Percentiles rank a stretch among this genome's conserved stretches.
Conservation (phyloP, 1,140 invertebrate genomes). For the Monomorium pharaonis region DNA sequence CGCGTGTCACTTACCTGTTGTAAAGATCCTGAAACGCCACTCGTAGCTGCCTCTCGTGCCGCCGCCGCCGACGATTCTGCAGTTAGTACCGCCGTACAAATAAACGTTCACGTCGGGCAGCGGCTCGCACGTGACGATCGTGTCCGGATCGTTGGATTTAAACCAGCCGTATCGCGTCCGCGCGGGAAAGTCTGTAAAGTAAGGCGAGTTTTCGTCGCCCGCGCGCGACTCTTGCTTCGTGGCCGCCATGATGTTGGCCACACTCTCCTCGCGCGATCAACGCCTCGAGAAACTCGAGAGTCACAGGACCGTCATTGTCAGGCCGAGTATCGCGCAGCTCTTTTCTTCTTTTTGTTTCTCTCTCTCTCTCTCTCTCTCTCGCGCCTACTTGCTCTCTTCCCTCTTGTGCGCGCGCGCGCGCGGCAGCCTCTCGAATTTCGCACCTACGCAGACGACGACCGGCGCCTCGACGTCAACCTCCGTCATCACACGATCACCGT, state of each 20-base stretch:
- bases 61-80: slow-evolving; percentile 21
- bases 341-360: background rate
- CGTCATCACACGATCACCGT: background rate
- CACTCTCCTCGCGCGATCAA: background rate
- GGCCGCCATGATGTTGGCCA: slow-evolving; percentile 34
- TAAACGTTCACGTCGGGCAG: slow-evolving; percentile 9
- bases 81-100: background rate
- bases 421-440: background rate
- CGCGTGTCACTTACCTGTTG: slow-evolving; percentile 59
- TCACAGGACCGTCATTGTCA: background rate
- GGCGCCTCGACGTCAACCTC: background rate
- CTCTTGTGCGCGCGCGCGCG: background rate
- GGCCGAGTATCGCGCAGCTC: background rate
- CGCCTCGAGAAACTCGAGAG: background rate
- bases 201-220: background rate
- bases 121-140: background rate
- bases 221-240: background rate
- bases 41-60: slow-evolving; percentile 22
- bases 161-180: slow-evolving; percentile 57
- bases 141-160: slow-evolving; percentile 42
- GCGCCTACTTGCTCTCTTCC: background rate
- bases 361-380: background rate
- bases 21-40: slow-evolving; percentile 71
- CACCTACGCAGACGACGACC: slow-evolving; percentile 15
- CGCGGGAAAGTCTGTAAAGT: slow-evolving; percentile 37